Conservation (phyloP, 1,140 invertebrate genomes). For the Colletes gigas region DNA sequence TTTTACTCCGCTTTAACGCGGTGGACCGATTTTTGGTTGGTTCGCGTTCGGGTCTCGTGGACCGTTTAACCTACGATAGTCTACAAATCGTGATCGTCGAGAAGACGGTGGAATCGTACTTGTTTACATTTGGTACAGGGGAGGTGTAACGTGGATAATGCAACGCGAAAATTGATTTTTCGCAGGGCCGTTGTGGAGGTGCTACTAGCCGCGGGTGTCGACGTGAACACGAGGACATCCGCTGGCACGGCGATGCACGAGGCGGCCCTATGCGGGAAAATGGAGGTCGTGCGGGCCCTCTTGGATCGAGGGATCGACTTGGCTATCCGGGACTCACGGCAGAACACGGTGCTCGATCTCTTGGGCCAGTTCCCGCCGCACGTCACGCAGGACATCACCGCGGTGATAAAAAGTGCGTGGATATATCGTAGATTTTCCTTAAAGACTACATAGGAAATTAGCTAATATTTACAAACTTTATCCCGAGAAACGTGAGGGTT, state of each 20-base stretch:
- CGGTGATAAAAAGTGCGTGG: conserved; percentile 92
- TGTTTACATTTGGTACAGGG: too few species aligned
- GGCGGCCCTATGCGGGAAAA: conserved; percentile 96
- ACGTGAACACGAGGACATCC: conserved; percentile 93
- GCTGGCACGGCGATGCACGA: conserved; percentile 97
- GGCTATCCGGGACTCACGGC: conserved; percentile 87
- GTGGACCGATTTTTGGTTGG: too few species aligned
- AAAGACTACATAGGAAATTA: too few species aligned
- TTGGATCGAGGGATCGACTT: conserved; percentile 92
- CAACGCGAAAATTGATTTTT: background rate
- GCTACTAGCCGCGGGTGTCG: conserved; percentile 91
- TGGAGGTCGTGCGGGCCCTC: conserved; percentile 92
- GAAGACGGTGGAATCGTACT: too few species aligned
- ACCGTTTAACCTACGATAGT: too few species aligned
- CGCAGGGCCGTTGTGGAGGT: conserved; percentile 91
- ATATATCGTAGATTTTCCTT: too few species aligned
- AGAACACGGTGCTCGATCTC: conserved; percentile 93
- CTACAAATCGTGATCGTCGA: too few species aligned
- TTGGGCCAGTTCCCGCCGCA: conserved; percentile 93
- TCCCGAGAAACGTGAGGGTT: too few species aligned
- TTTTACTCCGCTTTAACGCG: too few species aligned
- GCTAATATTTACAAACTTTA: too few species aligned
- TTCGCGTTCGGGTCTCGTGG: too few species aligned
- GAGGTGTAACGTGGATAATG: background rate
- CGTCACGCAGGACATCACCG: conserved; percentile 92